Evolutionary conservation across 2,797 vertebrate genomes (phyloP).

Genomic region (Simalia tracyae): DNA sequence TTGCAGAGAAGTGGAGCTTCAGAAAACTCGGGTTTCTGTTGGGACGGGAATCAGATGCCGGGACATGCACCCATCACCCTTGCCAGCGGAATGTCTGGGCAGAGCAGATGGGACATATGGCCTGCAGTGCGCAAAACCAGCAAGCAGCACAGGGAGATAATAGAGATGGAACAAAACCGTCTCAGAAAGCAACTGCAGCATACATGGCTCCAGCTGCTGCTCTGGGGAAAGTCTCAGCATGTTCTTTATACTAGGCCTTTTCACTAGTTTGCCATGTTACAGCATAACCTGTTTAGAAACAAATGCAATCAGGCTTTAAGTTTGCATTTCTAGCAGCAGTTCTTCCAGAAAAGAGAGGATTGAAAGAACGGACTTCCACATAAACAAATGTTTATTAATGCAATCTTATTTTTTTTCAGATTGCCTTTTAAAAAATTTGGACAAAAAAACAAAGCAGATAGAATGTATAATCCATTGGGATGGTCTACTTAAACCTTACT

Average conservation of each 20-base stretch:
- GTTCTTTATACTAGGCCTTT: not conserved
- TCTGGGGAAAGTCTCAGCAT: not conserved
- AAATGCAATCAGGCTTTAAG: not conserved
- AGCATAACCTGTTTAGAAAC: not conserved
- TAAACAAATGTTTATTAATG: not conserved
- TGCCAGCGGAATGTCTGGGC: not conserved
- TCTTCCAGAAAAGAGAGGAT: not conserved
- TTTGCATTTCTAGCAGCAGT: not conserved
- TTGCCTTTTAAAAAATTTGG: not conserved
- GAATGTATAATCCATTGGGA: not conserved
- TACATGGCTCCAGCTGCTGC: conserved; percentile 20
- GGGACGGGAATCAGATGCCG: not conserved
- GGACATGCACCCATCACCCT: conserved; percentile 20
- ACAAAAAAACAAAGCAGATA: not conserved
- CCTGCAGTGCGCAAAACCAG: conserved; percentile 26
- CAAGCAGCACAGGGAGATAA: conserved; percentile 34
- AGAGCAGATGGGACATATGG: conserved; percentile 39
- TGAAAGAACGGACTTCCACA: rapidly evolving
- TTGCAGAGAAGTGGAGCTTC: not conserved
- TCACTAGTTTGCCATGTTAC: not conserved
- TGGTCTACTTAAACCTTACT: not conserved
- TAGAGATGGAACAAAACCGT: conserved; percentile 31
- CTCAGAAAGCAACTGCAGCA: conserved; percentile 40
- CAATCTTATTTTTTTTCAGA: not conserved
- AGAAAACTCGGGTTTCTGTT: not conserved